Percentiles rank a stretch among this genome's conserved stretches.
Conservation (phyloP, 1,140 invertebrate species). For the Trichoplusia ni region DNA sequence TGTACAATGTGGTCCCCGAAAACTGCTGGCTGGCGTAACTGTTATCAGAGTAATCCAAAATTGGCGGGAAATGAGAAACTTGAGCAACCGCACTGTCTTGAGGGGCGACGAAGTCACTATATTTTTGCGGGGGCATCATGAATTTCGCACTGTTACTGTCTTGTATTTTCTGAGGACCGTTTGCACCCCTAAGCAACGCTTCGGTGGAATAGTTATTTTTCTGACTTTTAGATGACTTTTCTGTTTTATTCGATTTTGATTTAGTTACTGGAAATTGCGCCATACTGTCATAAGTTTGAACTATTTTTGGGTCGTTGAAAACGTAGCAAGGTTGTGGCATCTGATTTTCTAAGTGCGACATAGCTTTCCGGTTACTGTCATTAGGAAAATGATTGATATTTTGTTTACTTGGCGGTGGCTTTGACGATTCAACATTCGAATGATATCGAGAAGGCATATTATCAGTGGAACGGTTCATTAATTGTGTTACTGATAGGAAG, state of each 20-base stretch:
- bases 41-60: constrained; percentile 74
- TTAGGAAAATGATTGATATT: constrained; percentile 50
- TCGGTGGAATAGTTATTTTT: constrained; percentile 77
- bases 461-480: constrained; percentile 75
- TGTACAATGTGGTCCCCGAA: constrained; percentile 72
- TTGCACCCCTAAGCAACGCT: constrained; percentile 68
- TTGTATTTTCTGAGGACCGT: constrained; percentile 67
- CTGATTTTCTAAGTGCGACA: constrained; percentile 53
- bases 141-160: constrained; percentile 62
- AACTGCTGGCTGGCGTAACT: constrained; percentile 68
- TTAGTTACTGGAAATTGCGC: constrained; percentile 62
- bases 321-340: constrained; percentile 63
- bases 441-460: constrained; percentile 62
- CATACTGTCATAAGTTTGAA: constrained; percentile 58
- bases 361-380: constrained; percentile 59
- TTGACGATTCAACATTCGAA: constrained; percentile 52
- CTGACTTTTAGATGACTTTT: constrained; percentile 67
- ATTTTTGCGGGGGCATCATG: constrained; percentile 63
- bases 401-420: constrained; percentile 55
- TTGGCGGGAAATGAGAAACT: constrained; percentile 74
- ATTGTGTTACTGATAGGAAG: constrained; percentile 73
- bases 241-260: constrained; percentile 61
- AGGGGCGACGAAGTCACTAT: constrained; percentile 60
- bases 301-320: constrained; percentile 64
- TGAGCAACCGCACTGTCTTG: constrained; percentile 71